Conservation (phyloP, 2,888 invertebrate genomes). For the Tortrix viridana region DNA sequence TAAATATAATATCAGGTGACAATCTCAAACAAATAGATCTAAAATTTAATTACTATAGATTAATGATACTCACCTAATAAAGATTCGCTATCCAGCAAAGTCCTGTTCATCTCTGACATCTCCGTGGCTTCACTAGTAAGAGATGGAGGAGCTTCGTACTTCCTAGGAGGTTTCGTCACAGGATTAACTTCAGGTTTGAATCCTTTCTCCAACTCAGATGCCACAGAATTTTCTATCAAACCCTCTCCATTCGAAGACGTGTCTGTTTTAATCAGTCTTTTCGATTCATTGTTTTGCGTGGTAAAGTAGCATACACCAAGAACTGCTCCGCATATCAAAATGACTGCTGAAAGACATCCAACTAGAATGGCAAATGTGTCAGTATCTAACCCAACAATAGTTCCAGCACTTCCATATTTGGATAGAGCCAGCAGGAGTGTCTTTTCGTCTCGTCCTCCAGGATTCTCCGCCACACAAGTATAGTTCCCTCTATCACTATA, state of each 20-base stretch:
- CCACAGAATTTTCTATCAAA: constrained; percentile 88
- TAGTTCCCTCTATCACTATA: constrained; percentile 89
- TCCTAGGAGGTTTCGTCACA: constrained; percentile 90
- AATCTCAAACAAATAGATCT: no score
- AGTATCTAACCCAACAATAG: constrained; percentile 75
- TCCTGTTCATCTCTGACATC: constrained; percentile 91
- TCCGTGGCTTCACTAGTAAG: constrained; percentile 88
- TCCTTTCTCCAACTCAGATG: constrained; percentile 91
- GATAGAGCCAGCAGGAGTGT: constrained; percentile 87
- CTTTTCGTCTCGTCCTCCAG: constrained; percentile 90
- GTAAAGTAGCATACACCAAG: constrained; percentile 82
- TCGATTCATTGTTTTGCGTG: constrained; percentile 75
- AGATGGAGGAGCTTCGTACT: constrained; percentile 87
- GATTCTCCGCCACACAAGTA: constrained; percentile 92
- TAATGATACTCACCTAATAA: constrained; percentile 85
- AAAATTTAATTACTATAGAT: no score
- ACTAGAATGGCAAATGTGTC: constrained; percentile 82
- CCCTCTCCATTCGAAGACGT: constrained; percentile 86
- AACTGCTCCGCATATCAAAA: constrained; percentile 76
- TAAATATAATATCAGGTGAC: no score
- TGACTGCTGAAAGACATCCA: constrained; percentile 73
- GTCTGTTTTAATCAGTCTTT: constrained; percentile 86
- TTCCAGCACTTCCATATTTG: constrained; percentile 73
- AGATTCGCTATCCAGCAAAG: constrained; percentile 89
- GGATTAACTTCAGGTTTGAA: constrained; percentile 92